A percentile compares a stretch with the other conserved stretches of the same genome.
These are phyloP conservation scores for Caloenas nicobarica DNA, from an alignment of 2,113 vertebrate genomes.

Conservation along the genomic window DNA sequence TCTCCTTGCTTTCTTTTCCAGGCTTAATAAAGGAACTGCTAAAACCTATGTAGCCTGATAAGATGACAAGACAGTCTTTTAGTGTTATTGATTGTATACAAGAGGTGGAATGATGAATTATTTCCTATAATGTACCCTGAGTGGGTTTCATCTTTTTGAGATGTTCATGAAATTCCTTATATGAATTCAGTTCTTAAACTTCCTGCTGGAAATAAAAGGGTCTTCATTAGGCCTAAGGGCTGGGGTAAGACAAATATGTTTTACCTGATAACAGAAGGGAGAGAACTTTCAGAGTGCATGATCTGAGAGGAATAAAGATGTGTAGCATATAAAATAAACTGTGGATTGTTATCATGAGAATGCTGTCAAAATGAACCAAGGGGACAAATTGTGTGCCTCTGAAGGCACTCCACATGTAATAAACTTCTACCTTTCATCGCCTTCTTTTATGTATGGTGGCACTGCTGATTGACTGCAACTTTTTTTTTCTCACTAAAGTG, in stretches of 20 bases:
- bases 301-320: background rate
- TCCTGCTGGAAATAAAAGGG: slow-evolving; percentile 46
- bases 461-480: background rate
- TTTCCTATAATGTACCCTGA: slow-evolving; percentile 45
- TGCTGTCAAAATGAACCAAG: background rate
- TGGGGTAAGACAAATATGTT: background rate
- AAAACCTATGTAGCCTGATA: slow-evolving; percentile 75
- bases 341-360: background rate
- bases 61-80: slow-evolving; percentile 75
- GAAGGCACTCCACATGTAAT: background rate
- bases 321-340: slow-evolving; percentile 17
- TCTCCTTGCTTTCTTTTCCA: slow-evolving; percentile 66
- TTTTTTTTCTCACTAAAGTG: background rate
- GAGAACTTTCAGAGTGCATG: background rate
- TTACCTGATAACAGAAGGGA: slow-evolving; percentile 5
- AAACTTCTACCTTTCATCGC: slow-evolving; percentile 1
- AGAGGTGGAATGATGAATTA: slow-evolving; percentile 71
- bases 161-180: slow-evolving; percentile 6
- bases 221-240: background rate
- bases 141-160: slow-evolving; percentile 47
- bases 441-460: background rate
- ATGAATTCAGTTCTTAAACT: slow-evolving; percentile 37
- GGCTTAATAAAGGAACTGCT: slow-evolving; percentile 78
- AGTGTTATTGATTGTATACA: slow-evolving; percentile 80
- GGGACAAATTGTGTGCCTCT: background rate